These are phyloP conservation scores for Geodia barretti DNA, from an alignment of 37 sponge, comb jelly and placozoan species.

Conservation along the genomic window DNA sequence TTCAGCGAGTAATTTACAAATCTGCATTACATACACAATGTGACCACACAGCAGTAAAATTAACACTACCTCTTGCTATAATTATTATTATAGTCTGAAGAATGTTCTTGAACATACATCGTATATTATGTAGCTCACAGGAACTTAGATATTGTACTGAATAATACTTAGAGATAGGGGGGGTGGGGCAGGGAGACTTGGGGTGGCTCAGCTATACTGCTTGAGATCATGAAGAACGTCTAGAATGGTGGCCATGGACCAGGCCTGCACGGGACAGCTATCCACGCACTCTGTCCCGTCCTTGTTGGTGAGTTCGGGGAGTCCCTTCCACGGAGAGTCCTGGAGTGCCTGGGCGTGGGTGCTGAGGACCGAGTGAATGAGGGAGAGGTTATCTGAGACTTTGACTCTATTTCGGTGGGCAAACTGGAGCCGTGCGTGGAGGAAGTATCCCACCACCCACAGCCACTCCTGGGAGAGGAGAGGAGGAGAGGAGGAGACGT, in stretches of 20 bases:
- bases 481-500: too few relatives aligned
- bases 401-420: conserved; percentile 26
- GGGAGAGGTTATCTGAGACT: conserved; percentile 16
- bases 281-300: conserved; percentile 86
- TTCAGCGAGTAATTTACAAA: too few relatives aligned
- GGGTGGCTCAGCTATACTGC: conserved; percentile 13
- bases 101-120: not conserved
- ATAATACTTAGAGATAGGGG: too few relatives aligned
- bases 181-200: too few relatives aligned
- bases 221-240: conserved; percentile 82
- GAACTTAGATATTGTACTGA: too few relatives aligned
- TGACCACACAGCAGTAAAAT: not conserved
- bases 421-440: conserved; percentile 82
- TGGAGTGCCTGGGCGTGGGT: conserved; percentile 67
- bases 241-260: conserved; percentile 92
- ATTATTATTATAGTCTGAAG: too few relatives aligned
- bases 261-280: conserved; percentile 96
- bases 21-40: too few relatives aligned
- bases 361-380: conserved; percentile 48
- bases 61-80: not conserved
- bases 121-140: not conserved
- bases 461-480: conserved; percentile 98
- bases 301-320: conserved; percentile 95
- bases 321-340: conserved; percentile 80
- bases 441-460: conserved; percentile 95